Evolutionary conservation across 1,140 invertebrate species (phyloP), one percentile per base, ranked within the genome.

Genomic region (Trinorchestia longiramus): DNA sequence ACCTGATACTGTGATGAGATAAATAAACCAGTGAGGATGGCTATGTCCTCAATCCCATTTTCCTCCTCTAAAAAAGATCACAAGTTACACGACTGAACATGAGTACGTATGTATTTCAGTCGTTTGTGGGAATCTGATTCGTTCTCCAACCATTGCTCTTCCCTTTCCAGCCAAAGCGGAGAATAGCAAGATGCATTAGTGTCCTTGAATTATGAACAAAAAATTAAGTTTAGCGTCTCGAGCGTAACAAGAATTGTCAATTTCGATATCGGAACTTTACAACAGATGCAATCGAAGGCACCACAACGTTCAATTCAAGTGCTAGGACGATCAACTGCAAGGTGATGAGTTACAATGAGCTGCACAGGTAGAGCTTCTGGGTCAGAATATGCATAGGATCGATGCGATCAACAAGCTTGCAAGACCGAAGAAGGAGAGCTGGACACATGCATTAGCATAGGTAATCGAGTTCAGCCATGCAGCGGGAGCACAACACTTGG

Each of bases 361-460:
- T 77, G 15, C 62, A 36, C 62, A 11, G 62, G 28, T 77, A 77
- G 62, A 77, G 62, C 62, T 77, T 15, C 62, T 77, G 62, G 62
- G 62, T 28, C 62, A 77, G 62, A 77, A 77, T 44, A 23, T 91
- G 88, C 88, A 91, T 91, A 91, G 88, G 43, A 43, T 4, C 88
- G 43, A 43, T 44, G 88, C 88, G 88, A 91, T 91, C 41, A 91
- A 41, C 88, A 91, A 11, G 41, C 41, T 41, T 42, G 11, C 41
- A 36, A 91, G 88, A 42, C 88, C 88, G 41, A 15, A 91, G 4
- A 43, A 43, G 88, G 88, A 91, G 88, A 91, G 0, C 41, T 91
- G 88, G 88, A 43, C 43, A 91, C 28, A 42, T 43, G 19, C 88
- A 91, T 91, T 91, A 91, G 88, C 88, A 91, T 91, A 91, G 17